A percentile compares a stretch with the other conserved stretches of the same genome.
phyloP scores from a whole-genome alignment of 2,113 vertebrate species.

The Speoplatyrhinus poulsoni region DNA sequence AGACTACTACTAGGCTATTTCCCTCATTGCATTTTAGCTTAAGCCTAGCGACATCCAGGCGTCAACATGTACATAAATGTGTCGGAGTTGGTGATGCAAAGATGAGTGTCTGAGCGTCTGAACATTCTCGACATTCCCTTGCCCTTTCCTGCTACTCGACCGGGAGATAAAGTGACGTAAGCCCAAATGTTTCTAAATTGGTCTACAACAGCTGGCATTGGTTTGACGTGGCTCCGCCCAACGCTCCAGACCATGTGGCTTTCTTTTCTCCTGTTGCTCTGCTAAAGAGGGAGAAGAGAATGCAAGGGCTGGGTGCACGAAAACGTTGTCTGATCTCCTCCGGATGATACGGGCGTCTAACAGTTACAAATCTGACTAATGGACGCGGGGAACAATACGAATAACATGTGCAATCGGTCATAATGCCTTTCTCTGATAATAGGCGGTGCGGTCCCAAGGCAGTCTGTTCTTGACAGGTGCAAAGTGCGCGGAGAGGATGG shows the following conservation, averaged over 20 bases:
- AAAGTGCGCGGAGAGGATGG: slow-evolving; percentile 56
- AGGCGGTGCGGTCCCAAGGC: neutral
- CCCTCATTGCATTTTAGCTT: neutral
- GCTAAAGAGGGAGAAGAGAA: neutral
- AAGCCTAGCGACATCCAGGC: neutral
- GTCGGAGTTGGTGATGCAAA: slow-evolving; percentile 35
- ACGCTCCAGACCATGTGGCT: slow-evolving; percentile 32
- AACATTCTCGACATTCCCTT: slow-evolving; percentile 44
- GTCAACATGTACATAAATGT: slow-evolving; percentile 23
- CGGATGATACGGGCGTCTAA: neutral
- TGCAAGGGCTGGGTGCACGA: neutral
- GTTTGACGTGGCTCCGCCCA: slow-evolving; percentile 51
- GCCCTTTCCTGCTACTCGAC: slow-evolving; percentile 2
- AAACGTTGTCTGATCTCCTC: neutral
- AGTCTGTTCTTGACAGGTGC: slow-evolving; percentile 42
- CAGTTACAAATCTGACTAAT: neutral
- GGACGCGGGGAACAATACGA: slow-evolving; percentile 9
- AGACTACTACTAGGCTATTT: neutral
- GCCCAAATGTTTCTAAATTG: slow-evolving; percentile 17
- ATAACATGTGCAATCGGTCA: neutral
- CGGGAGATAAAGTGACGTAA: slow-evolving; percentile 18
- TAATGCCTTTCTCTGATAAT: neutral
- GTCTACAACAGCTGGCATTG: slow-evolving; percentile 6
- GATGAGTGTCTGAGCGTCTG: slow-evolving; percentile 25
- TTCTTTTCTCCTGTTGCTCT: slow-evolving; percentile 38